Evolutionary conservation across 2,797 vertebrate species (phyloP), one percentile per base, ranked within the genome.

Genomic region (Cossypha dichroa): DNA sequence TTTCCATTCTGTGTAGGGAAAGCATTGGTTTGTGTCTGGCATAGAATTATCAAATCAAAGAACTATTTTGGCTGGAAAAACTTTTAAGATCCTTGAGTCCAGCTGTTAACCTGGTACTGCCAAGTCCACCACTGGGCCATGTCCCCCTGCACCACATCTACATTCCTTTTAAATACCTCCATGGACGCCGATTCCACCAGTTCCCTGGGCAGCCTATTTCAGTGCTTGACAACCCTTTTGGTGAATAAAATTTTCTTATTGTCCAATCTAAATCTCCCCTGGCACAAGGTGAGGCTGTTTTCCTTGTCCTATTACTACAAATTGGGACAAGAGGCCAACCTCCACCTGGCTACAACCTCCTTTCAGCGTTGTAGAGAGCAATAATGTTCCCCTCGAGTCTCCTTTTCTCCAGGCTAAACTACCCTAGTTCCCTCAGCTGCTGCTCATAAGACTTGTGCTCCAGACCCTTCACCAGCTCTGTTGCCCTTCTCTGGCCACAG

Each of bases 291-390:
- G 18, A 69, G 51, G 13, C 13, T 12, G 1, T 48, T 74, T 84
- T 28, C 58, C 62, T 54, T 58, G 18, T 59, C 40, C 40, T 64
- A 3, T 29, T n/a, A 3, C 29, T 67, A 9, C 25, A 51, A 14
- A 25, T 2, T 33, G 9, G 5, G 11, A 51, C 54, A 69, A 34
- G n/a, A 85, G 34, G 23, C 40, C 33, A 38, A 14, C 19, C 7
- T 38, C 10, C 12, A 11, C 18, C 38, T 74, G 3, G 2, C 31
- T 58, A 8, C 26, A 51, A 3, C 22, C 22, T 58, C 38, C 55
- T 78, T 55, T 82, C 15, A 20, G 52, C 23, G 3, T 4, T 67
- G 18, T n/a, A 49, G 18, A 33, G n/a, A 55, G 28, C 0, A 0
- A 18, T 67, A 13, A 34, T 10, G 21, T 62, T 15, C n/a, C 7